Conservation (phyloP, 2,888 invertebrate genomes). For the Coenonympha glycerion region DNA sequence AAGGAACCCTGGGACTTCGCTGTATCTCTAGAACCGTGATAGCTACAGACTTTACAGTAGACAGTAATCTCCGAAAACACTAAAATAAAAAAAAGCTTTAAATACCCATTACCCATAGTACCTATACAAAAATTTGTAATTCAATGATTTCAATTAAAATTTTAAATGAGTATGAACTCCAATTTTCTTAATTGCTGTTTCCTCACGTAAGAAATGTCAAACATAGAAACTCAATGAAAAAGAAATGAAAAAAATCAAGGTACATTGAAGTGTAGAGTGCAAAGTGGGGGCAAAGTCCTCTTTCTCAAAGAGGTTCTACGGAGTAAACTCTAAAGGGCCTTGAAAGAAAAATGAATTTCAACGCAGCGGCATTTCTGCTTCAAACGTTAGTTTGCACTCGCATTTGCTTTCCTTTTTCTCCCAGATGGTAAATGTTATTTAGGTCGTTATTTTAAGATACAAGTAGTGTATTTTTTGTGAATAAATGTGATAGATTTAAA, state of each 20-base stretch:
- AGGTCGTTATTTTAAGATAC: neutral
- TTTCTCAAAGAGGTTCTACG: conserved; percentile 7
- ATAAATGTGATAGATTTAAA: no score
- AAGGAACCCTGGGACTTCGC: no score
- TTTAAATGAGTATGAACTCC: no score
- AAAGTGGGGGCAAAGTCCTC: conserved; percentile 11
- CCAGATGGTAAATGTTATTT: neutral
- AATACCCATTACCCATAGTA: no score
- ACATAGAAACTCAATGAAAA: neutral
- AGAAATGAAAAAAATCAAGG: neutral
- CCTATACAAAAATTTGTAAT: no score
- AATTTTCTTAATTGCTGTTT: no score
- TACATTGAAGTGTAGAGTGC: neutral
- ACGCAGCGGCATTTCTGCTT: conserved; percentile 1
- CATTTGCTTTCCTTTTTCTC: neutral
- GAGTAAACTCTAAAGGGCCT: conserved; percentile 11
- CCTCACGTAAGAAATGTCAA: neutral
- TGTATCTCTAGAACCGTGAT: no score
- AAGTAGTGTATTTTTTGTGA: no score
- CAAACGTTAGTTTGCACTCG: neutral
- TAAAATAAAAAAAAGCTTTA: no score
- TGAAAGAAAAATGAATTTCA: conserved; percentile 9
- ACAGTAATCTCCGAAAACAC: no score
- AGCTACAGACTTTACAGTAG: no score
- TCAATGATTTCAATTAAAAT: no score